These are phyloP conservation scores for Sander lucioperca DNA, from an alignment of 2,113 vertebrate species.

Conservation along the genomic window DNA sequence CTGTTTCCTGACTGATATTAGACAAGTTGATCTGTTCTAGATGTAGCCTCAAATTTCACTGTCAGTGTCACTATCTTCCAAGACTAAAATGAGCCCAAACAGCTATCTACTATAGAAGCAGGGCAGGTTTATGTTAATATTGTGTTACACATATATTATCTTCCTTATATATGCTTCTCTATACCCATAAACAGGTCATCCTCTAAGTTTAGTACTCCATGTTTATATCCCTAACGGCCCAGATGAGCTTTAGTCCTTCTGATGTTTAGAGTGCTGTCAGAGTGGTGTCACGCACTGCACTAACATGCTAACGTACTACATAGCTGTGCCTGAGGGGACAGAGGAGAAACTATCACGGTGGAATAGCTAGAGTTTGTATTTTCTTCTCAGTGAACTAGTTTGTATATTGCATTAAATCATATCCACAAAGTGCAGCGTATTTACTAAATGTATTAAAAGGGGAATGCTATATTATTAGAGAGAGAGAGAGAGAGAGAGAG, in stretches of 20 bases:
- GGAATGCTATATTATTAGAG: constrained; percentile 71
- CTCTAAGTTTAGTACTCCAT: constrained; percentile 60
- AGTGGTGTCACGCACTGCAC: constrained; percentile 74
- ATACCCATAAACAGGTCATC: constrained; percentile 62
- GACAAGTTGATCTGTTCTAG: not conserved
- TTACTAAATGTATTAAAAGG: constrained; percentile 77
- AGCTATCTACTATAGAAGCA: constrained; percentile 20
- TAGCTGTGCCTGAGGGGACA: constrained; percentile 61
- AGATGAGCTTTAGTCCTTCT: constrained; percentile 77
- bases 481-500: constrained; percentile 20
- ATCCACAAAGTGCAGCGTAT: constrained; percentile 60
- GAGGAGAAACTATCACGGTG: constrained; percentile 54
- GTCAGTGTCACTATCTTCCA: not conserved
- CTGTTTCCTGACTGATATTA: constrained; percentile 9
- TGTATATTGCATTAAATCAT: constrained; percentile 74
- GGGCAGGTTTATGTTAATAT: constrained; percentile 30
- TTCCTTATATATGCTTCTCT: constrained; percentile 37
- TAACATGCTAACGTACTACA: constrained; percentile 74
- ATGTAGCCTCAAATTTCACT: constrained; percentile 8
- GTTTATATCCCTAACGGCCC: constrained; percentile 71
- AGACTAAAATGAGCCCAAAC: constrained; percentile 2
- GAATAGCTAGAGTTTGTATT: constrained; percentile 70
- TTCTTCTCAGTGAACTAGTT: constrained; percentile 67
- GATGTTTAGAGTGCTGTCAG: constrained; percentile 81
- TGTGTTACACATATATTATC: constrained; percentile 40